Base-by-base conservation (phyloP, 2,113 vertebrate species). In the Apistogramma diplotaenia region DNA sequence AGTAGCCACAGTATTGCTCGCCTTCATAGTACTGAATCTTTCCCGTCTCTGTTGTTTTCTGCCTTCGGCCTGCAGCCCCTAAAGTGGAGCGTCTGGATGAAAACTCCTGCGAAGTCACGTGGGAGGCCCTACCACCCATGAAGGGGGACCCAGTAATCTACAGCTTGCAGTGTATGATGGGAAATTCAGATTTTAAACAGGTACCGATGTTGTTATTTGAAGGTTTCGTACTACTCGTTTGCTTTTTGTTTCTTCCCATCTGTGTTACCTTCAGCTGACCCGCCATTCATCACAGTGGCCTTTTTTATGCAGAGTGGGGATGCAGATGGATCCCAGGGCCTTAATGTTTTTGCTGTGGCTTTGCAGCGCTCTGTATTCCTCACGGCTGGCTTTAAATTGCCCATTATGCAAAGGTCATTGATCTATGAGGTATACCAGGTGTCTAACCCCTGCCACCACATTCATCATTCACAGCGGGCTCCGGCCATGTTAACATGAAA, bases 171-270 rank as follows among this genome's bases (percentile, higher is more conserved):
- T 95, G 95, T 92, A 98, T 98, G 96, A 92, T 96, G 91, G 98
- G 97, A 82, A 98, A 98, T 93, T 96, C 97, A 0, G 98, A 99
- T 74, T 99, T 98, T 92, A 99, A 96, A 94, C 98, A 99, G 98
- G 98, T 99, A 96, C 73, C 6, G 46, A 35, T 8, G 1, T 12
- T 59, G 40, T 9, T 2, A 8, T 51, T n/a, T 76, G 49, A 54
- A 33, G 16, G 60, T 59, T 67, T 21, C 1, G 5, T 31, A 2
- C 33, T 61, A 15, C 18, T 33, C 8, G 7, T 7, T 33, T 3
- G 6, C 0, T 33, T 33, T 8, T 33, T 33, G 7, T 33, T 35
- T 7, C 13, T 29, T 61, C 81, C 40, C 59, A 53, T 55, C 33
- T 46, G 37, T 21, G 25, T 81, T 43, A 49, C 59, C 76, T 74